Evolutionary conservation across 2,888 invertebrate species (phyloP).

Genomic region (Atethmia centrago): DNA sequence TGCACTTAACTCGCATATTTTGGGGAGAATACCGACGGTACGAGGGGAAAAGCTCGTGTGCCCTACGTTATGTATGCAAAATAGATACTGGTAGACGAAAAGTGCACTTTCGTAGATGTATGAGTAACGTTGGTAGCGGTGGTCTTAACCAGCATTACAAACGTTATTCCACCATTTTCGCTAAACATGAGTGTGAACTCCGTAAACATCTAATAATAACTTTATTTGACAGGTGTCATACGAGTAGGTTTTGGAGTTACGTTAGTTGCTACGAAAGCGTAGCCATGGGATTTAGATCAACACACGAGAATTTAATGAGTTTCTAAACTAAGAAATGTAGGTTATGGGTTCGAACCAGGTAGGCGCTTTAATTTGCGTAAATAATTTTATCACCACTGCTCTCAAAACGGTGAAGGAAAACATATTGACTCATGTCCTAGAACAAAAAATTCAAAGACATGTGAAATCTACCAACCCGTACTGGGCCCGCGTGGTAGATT

Average conservation of each 20-base stretch:
- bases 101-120: constrained; percentile 35
- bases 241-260: constrained; percentile 1
- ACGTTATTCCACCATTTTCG: neutral
- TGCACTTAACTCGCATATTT: constrained; percentile 43
- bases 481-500: too few relatives aligned
- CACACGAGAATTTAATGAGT: neutral
- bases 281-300: neutral
- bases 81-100: constrained; percentile 29
- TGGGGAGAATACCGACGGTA: constrained; percentile 9
- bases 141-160: neutral
- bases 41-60: constrained; percentile 23
- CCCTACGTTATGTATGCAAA: constrained; percentile 41
- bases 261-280: neutral
- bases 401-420: too few relatives aligned
- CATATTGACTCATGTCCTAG: too few relatives aligned
- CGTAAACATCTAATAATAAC: neutral
- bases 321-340: constrained; percentile 21
- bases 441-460: too few relatives aligned
- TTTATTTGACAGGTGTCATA: neutral
- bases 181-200: neutral
- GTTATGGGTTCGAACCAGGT: too few relatives aligned
- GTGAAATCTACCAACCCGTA: too few relatives aligned
- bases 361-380: too few relatives aligned
- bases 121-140: too few relatives aligned
- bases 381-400: too few relatives aligned